Evolutionary conservation across 2,113 vertebrate genomes (phyloP), one percentile per base, ranked within the genome.

Genomic region (Ovis aries): DNA sequence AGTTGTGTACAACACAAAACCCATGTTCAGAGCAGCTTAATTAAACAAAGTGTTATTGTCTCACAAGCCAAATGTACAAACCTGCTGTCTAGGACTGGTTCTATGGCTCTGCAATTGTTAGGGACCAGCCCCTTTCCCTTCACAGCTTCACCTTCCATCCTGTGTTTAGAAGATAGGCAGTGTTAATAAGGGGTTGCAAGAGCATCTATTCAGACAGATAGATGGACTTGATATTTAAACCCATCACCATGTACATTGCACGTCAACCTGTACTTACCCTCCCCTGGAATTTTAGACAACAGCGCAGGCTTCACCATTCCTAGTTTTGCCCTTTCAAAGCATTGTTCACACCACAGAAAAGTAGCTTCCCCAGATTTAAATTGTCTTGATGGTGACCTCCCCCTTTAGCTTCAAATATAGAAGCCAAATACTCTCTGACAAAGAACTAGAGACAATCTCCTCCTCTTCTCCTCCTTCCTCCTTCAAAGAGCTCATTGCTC

Each of bases 401-500:
- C 95, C 90, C 83, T 12, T 94, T 88, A 55, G 89, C 88, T 92
- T 98, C 92, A 98, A 84, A 98, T 92, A 91, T 50, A 98, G 88
- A 97, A 97, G 93, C 96, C 96, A 97, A 93, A 86, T 96, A 97
- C 81, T 92, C 53, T 94, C 80, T 31, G 62, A 98, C 97, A 98
- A 98, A 98, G 96, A 97, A 40, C 29, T 90, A 60, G 43, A 88
- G 27, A 23, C 5, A 31, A 3, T 84, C 97, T 97, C 95, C 96
- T 98, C 98, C 98, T 95, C 97, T 95, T 90, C 88, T 94, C 96
- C 95, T 98, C 97, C 97, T 82, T 96, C 55, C 55, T 92, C 95
- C 96, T 98, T 97, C 95, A 93, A 85, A 93, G 97, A 48, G 97
- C 97, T 98, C 92, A 98, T 98, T 98, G 97, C 94, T 98, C 96